phyloP scores from a whole-genome alignment of 2,797 vertebrate species.

The Amblyopsis hoosieri region DNA sequence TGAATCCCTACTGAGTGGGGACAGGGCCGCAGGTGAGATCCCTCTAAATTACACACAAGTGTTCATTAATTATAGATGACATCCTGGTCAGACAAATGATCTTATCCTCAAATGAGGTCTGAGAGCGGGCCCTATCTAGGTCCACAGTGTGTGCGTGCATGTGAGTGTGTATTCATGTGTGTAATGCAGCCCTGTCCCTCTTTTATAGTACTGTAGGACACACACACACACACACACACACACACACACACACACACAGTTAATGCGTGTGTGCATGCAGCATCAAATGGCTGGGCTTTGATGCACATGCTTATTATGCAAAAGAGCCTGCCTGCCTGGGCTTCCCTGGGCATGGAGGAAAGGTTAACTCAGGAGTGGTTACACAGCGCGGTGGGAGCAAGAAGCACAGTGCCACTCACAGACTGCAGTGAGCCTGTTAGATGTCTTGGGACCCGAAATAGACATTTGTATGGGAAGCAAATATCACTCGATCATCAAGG shows the following conservation, averaged over 20 bases:
- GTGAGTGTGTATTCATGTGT: slow-evolving; percentile 10
- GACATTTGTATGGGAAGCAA: slow-evolving; percentile 58
- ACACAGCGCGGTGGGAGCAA: slow-evolving; percentile 73
- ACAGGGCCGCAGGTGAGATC: slow-evolving; percentile 86
- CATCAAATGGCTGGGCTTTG: slow-evolving; percentile 73
- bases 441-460: slow-evolving; percentile 65
- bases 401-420: slow-evolving; percentile 45
- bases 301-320: slow-evolving; percentile 88
- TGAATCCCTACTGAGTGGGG: slow-evolving; percentile 63
- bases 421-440: slow-evolving; percentile 45
- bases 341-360: slow-evolving; percentile 80
- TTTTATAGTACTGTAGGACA: slow-evolving; percentile 54
- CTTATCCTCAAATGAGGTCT: slow-evolving; percentile 88
- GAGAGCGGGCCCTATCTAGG: slow-evolving; percentile 70
- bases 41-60: slow-evolving; percentile 87
- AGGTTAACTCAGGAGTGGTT: slow-evolving; percentile 86
- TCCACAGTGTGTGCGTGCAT: slow-evolving; percentile 57
- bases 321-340: slow-evolving; percentile 80
- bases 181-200: slow-evolving; percentile 74
- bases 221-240: slow-evolving; percentile 13
- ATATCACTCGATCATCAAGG: slow-evolving; percentile 67
- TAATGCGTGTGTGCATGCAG: slow-evolving; percentile 51
- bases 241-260: slow-evolving; percentile 16
- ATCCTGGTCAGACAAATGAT: slow-evolving; percentile 84
- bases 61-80: slow-evolving; percentile 90